A percentile compares a stretch with the other conserved stretches of the same genome.
phyloP scores from a whole-genome alignment of 2,797 vertebrate species.

The Naso thynnoides region DNA sequence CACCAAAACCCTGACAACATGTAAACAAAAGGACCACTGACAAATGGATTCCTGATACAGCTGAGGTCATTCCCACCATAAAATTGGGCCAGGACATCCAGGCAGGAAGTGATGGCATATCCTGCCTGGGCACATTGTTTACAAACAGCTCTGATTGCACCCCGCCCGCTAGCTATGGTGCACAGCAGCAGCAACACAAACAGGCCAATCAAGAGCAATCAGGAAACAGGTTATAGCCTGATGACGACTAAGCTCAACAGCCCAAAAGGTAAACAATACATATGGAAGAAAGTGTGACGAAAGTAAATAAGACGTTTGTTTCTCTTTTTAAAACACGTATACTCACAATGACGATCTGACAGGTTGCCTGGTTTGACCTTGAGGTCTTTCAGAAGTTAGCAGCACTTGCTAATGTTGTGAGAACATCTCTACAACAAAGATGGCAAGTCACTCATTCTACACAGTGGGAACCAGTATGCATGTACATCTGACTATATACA shows the following conservation, averaged over 20 bases:
- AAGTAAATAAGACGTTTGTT: not conserved
- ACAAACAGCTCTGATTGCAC: constrained; percentile 71
- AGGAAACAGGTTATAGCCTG: constrained; percentile 50
- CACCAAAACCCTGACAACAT: constrained; percentile 1
- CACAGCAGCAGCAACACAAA: constrained; percentile 42
- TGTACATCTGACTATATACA: not conserved
- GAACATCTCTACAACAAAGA: not conserved
- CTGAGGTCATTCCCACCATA: constrained; percentile 72
- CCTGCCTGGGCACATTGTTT: constrained; percentile 76
- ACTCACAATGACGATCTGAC: not conserved
- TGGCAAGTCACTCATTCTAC: not conserved
- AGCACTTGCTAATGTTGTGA: not conserved
- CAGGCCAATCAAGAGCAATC: constrained; percentile 56
- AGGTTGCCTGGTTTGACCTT: not conserved
- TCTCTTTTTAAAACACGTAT: not conserved
- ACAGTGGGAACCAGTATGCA: not conserved
- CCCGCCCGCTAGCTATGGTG: constrained; percentile 30
- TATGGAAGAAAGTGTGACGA: constrained; percentile 1
- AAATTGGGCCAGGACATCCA: constrained; percentile 61
- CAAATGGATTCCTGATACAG: not conserved
- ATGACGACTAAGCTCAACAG: constrained; percentile 28
- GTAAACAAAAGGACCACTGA: constrained; percentile 31
- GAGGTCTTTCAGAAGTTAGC: not conserved
- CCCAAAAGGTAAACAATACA: constrained; percentile 44
- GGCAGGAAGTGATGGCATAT: constrained; percentile 77